phyloP scores from a whole-genome alignment of 2,797 vertebrate species.

The Smutsia temminckii region DNA sequence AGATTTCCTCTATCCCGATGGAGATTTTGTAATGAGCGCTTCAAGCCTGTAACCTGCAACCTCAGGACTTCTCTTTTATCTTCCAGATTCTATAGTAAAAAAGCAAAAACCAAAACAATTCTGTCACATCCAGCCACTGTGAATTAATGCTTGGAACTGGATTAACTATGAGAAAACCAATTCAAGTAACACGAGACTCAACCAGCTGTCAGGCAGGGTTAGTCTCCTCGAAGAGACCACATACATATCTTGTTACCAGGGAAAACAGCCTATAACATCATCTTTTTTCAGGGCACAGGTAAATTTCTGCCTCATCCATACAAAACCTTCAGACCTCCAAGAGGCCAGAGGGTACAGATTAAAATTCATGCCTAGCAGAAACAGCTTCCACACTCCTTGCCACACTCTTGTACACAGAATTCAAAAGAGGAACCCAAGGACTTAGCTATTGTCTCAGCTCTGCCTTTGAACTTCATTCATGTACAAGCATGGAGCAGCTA shows the following conservation, averaged over 20 bases:
- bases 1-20: not conserved
- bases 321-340: slow-evolving; percentile 67
- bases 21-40: slow-evolving; percentile 67
- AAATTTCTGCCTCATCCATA: slow-evolving; percentile 62
- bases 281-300: slow-evolving; percentile 54
- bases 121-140: slow-evolving; percentile 53
- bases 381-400: slow-evolving; percentile 1
- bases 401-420: slow-evolving; percentile 35
- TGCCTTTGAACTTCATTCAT: slow-evolving; percentile 59
- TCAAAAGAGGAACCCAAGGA: slow-evolving; percentile 73
- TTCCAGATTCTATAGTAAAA: slow-evolving; percentile 41
- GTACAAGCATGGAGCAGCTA: slow-evolving; percentile 39
- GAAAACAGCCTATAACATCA: slow-evolving; percentile 66
- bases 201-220: slow-evolving; percentile 63
- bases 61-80: slow-evolving; percentile 64
- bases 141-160: slow-evolving; percentile 68
- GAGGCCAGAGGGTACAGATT: slow-evolving; percentile 73
- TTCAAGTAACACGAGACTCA: slow-evolving; percentile 49
- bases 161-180: slow-evolving; percentile 68
- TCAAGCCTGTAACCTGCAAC: slow-evolving; percentile 56
- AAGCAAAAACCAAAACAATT: slow-evolving; percentile 41
- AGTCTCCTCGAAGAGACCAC: slow-evolving; percentile 60
- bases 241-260: slow-evolving; percentile 49
- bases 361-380: slow-evolving; percentile 76
- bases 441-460: slow-evolving; percentile 61